These are phyloP conservation scores for Platycnemis pennipes DNA, from an alignment of 2,888 invertebrate genomes.

Conservation along the genomic window DNA sequence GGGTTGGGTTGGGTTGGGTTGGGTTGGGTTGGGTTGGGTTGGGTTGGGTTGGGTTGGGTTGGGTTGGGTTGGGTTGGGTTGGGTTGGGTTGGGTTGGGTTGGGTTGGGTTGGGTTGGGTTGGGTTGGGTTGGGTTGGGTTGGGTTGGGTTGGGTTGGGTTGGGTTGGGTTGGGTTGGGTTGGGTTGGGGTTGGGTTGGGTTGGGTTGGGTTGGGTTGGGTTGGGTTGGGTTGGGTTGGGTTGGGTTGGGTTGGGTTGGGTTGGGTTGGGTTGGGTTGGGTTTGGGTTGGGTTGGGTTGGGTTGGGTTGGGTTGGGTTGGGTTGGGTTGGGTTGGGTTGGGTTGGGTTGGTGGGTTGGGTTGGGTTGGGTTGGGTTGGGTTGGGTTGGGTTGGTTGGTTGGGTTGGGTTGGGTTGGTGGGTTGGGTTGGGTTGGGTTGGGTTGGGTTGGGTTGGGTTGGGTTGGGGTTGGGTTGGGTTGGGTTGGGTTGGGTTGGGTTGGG, in stretches of 20 bases:
- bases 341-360: slow-evolving; percentile 68
- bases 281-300: slow-evolving; percentile 75
- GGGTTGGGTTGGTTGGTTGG: slow-evolving; percentile 71
- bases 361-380: slow-evolving; percentile 70
- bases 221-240: slow-evolving; percentile 74
- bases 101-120: slow-evolving; percentile 10
- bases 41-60: slow-evolving; percentile 46
- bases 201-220: slow-evolving; percentile 73
- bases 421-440: slow-evolving; percentile 75
- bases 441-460: slow-evolving; percentile 73
- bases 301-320: slow-evolving; percentile 74
- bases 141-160: slow-evolving; percentile 36
- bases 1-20: slow-evolving; percentile 16
- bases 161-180: slow-evolving; percentile 46
- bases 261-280: slow-evolving; percentile 70
- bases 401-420: slow-evolving; percentile 73
- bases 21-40: slow-evolving; percentile 46
- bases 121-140: slow-evolving; percentile 1
- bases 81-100: slow-evolving; percentile 46
- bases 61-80: slow-evolving; percentile 46
- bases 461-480: slow-evolving; percentile 46
- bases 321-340: slow-evolving; percentile 79
- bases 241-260: slow-evolving; percentile 75
- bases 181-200: slow-evolving; percentile 71
- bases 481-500: slow-evolving; percentile 39